Conservation (phyloP, 2,888 invertebrate genomes). For the Drosophila mimetica region DNA sequence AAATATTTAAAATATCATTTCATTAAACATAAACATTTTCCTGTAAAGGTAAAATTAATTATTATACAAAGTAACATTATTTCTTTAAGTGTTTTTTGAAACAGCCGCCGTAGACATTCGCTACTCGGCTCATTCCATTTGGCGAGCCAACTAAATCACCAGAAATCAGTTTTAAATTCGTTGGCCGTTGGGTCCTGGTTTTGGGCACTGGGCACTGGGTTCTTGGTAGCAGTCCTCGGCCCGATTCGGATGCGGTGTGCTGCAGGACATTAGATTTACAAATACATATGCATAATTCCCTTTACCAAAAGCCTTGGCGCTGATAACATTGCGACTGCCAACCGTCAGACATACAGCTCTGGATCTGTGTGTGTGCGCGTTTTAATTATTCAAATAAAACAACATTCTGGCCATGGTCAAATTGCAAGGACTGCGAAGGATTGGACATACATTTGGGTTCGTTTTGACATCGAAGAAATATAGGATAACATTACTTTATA, state of each 20-base stretch:
- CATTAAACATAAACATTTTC: too few relatives aligned
- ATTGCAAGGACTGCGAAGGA: slow-evolving; percentile 7
- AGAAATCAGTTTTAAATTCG: slow-evolving; percentile 79
- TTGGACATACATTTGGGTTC: not conserved
- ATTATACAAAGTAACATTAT: not conserved
- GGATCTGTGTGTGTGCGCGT: slow-evolving; percentile 35
- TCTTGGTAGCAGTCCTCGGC: slow-evolving; percentile 2
- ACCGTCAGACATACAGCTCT: slow-evolving; percentile 3
- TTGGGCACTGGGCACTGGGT: slow-evolving; percentile 6
- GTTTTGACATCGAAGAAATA: not conserved
- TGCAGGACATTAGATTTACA: slow-evolving; percentile 72
- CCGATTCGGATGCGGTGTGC: slow-evolving; percentile 32
- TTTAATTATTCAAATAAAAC: slow-evolving; percentile 78
- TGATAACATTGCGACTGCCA: slow-evolving; percentile 55
- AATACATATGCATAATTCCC: slow-evolving; percentile 81
- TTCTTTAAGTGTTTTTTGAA: not conserved
- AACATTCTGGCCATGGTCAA: slow-evolving; percentile 57
- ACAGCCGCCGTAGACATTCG: slow-evolving; percentile 19
- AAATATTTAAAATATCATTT: not conserved
- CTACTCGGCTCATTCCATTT: slow-evolving; percentile 65
- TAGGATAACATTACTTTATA: too few relatives aligned
- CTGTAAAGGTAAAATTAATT: too few relatives aligned
- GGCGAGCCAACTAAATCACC: slow-evolving; percentile 73
- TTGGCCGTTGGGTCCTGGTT: slow-evolving; percentile 40
- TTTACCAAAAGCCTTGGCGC: slow-evolving; percentile 59